Evolutionary conservation across 2,113 vertebrate genomes (phyloP), one percentile per base, ranked within the genome.

Genomic region (Scortum barcoo): DNA sequence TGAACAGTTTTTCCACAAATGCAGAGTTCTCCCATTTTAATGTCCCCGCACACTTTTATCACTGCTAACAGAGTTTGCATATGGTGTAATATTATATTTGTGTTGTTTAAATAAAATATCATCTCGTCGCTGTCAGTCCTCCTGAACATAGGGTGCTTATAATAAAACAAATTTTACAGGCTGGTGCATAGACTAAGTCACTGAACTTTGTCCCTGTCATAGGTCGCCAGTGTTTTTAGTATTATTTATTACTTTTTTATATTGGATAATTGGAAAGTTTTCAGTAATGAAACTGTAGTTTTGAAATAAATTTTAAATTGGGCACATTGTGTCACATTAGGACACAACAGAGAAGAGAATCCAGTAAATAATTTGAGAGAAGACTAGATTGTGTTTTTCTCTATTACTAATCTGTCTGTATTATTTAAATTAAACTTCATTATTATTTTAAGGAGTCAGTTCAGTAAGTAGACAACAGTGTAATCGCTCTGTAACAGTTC

Each of bases 1-100:
- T 94, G 93, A 96, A 95, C 88, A 92, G 89, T 92, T 95, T 92
- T 93, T 87, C 22, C 75, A 77, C 83, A 89, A 91, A 93, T 89
- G 74, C 94, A 66, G 91, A 85, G 89, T 87, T 66, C 56, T 88
- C 92, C 91, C 67, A 81, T 93, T 88, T 88, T 85, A 86, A 93
- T 91, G 84, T 84, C 48, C 6, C n/a, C 30, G 2, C 20, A 30
- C 74, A 17, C 56, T 61, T 58, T 53, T 65, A 62, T 84, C 51
- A 78, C 11, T 26, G 51, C 42, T 70, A 28, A 69, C 68, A 78
- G 75, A 65, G 74, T 78, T 66, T 66, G 78, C 46, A 61, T 67
- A 62, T 50, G 71, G 33, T 54, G 26, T 76, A 38, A 65, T 54
- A 40, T 84, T n/a, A 63, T 76, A 73, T 82, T 90, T 86, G 66